Conservation (phyloP, 2,113 vertebrate genomes). For the Seriola dumerili region DNA sequence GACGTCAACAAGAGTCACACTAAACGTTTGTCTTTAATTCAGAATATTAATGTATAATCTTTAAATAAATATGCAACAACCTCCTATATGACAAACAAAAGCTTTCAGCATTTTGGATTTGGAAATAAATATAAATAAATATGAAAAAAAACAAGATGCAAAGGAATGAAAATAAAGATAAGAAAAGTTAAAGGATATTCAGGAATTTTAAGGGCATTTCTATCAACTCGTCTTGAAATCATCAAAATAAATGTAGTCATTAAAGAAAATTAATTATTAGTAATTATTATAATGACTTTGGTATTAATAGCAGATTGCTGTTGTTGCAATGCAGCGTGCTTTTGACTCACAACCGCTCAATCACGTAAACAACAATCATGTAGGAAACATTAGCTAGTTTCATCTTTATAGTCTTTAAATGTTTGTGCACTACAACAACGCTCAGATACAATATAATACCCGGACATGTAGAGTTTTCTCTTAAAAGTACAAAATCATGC, state of each 20-base stretch:
- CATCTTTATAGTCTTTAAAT: conserved; percentile 20
- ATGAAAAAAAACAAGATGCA: not conserved
- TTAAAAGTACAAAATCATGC: conserved; percentile 1
- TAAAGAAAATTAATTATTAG: not conserved
- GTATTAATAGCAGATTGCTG: not conserved
- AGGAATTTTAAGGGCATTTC: conserved; percentile 35
- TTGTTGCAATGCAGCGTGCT: conserved; percentile 19
- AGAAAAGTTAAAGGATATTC: not conserved
- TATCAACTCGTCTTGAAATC: not conserved
- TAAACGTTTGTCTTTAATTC: conserved; percentile 4
- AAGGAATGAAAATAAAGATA: not conserved
- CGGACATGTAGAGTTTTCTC: not conserved
- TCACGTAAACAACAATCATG: not conserved
- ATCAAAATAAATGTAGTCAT: conserved; percentile 6
- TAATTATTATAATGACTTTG: not conserved
- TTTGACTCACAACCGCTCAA: not conserved
- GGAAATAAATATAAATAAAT: not conserved
- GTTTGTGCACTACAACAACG: conserved; percentile 43
- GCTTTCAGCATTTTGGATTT: not conserved
- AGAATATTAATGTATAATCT: not conserved
- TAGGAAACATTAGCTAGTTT: conserved; percentile 4
- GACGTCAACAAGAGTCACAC: not conserved
- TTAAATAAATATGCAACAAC: conserved; percentile 4
- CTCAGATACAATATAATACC: conserved; percentile 6
- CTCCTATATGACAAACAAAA: not conserved